Base-by-base conservation (phyloP, 2,113 vertebrate genomes). In the Gobiocypris rarus region DNA sequence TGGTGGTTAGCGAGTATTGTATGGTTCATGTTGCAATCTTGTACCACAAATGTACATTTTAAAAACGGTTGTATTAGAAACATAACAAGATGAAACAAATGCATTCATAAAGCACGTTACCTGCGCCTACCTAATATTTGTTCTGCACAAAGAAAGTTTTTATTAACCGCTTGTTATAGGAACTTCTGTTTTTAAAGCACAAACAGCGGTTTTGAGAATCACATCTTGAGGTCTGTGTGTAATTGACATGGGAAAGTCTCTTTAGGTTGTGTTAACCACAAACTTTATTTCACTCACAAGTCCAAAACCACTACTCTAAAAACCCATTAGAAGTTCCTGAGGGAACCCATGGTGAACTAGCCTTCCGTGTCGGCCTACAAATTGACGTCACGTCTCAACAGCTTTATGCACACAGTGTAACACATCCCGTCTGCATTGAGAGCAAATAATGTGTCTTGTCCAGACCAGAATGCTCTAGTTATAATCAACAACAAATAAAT, bases 241-340 rank as follows among this genome's bases (percentile, higher is more conserved):
- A 45, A 71, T 71, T 15, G 69, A 45, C 45, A 73, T 7, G n/a
- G 22, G 22, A n/a, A 71, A 73, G 69, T 26, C n/a, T 48, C 45
- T 45, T 15, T 14, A 73, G 48, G 69, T 45, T 22, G 6, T 24
- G 10, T 48, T 24, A 48, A 73, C 69, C 69, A 48, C 41, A 73
- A 48, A 48, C 69, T 73, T 73, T 45, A 43, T 73, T 73, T 73
- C 43, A 48, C 69, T 73, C 69, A 48, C 69, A 45, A 45, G 43
- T 73, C 6, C 41, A 73, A 73, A 73, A 73, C 69, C 69, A 45
- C 41, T 48, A 48, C 11, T 73, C 69, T 48, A 45, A 73, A 71
- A 73, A 73, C 22, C n/a, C 41, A 73, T 73, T 73, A 73, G 69
- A 73, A 45, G 41, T 45, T 73, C 69, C 69, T 73, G 22, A 48